These are phyloP conservation scores for Neotragus pygmaeus DNA, from an alignment of 2,113 vertebrate genomes.

Conservation along the genomic window DNA sequence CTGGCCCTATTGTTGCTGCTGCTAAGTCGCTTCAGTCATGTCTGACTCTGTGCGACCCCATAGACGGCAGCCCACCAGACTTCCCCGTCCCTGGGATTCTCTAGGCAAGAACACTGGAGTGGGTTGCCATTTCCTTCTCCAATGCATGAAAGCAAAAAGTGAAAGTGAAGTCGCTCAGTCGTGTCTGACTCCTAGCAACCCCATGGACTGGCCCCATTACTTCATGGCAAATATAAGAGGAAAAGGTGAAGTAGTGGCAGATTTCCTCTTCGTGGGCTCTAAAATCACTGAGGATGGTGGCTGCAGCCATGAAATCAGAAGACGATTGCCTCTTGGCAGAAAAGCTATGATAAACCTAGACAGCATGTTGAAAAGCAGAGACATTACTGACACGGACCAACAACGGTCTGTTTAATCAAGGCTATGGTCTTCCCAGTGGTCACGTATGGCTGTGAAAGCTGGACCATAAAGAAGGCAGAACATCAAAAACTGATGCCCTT, in stretches of 20 bases:
- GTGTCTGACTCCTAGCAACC: too few relatives aligned
- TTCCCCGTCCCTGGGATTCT: too few relatives aligned
- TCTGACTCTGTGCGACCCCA: too few relatives aligned
- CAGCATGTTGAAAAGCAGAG: background rate
- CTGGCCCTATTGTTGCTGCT: background rate
- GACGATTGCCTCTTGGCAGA: background rate
- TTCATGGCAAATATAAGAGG: background rate
- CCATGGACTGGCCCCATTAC: too few relatives aligned
- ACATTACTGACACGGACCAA: accelerated
- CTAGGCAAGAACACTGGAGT: too few relatives aligned
- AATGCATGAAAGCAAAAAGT: too few relatives aligned
- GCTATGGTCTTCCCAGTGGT: background rate
- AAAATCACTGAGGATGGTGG: background rate
- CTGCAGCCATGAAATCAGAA: background rate
- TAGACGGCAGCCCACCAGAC: too few relatives aligned
- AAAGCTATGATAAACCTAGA: background rate
- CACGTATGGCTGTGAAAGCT: background rate
- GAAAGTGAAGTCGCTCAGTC: too few relatives aligned
- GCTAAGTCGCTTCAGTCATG: too few relatives aligned
- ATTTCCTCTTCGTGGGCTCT: background rate
- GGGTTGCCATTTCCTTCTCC: too few relatives aligned
- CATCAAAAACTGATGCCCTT: background rate
- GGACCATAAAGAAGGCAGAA: background rate
- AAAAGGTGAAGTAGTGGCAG: background rate
- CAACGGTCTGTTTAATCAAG: background rate